phyloP scores from a whole-genome alignment of 2,797 vertebrate genomes.

The Chaunax sp. region DNA sequence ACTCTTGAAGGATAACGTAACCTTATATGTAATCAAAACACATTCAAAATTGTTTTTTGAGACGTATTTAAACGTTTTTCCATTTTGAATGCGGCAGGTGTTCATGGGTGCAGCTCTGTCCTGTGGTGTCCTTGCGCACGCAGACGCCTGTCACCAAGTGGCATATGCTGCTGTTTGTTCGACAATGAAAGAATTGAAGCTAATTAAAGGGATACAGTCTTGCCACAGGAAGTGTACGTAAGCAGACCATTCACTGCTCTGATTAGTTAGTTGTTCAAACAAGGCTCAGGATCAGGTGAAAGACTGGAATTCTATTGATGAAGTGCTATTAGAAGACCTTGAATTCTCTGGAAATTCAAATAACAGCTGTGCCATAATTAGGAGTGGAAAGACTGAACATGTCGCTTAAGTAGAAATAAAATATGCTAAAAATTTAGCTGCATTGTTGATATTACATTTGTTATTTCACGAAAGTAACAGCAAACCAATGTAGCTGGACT shows the following conservation, averaged over 20 bases:
- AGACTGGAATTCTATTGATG: conserved; percentile 65
- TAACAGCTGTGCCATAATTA: conserved; percentile 32
- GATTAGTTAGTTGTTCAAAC: conserved; percentile 76
- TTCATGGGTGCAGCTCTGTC: conserved; percentile 45
- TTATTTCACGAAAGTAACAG: no score
- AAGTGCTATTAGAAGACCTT: conserved; percentile 54
- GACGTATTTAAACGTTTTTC: no score
- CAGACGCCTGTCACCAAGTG: conserved; percentile 67
- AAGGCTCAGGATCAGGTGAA: conserved; percentile 55
- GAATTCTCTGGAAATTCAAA: conserved; percentile 70
- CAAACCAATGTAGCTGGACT: no score
- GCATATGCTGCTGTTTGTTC: conserved; percentile 81
- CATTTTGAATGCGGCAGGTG: conserved; percentile 65
- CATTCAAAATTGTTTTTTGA: neutral
- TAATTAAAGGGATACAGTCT: conserved; percentile 73
- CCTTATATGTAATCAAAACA: neutral
- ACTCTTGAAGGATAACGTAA: neutral
- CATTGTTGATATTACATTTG: neutral
- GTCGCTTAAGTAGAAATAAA: neutral
- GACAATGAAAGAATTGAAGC: conserved; percentile 72
- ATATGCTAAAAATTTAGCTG: neutral
- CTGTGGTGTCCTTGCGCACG: conserved; percentile 59
- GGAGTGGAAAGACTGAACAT: conserved; percentile 23
- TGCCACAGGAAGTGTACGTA: conserved; percentile 70
- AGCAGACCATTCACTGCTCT: conserved; percentile 72